Conservation (phyloP, 2,888 invertebrate species). For the Cataglyphis rosenhaueri region DNA sequence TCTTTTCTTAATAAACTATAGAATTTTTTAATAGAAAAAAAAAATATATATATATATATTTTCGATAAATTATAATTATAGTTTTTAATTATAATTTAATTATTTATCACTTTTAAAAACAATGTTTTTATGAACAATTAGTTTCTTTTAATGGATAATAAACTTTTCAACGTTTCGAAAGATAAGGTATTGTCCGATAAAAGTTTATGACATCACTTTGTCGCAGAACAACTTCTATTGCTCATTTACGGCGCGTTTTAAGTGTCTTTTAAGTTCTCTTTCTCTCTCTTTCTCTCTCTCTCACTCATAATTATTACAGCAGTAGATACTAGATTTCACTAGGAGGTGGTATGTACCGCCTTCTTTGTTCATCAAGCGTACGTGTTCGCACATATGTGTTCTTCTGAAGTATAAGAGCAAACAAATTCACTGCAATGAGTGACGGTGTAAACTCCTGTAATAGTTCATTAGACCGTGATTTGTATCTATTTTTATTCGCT, state of each 20-base stretch:
- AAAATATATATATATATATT: neutral
- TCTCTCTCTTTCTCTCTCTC: neutral
- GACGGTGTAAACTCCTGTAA: conserved; percentile 21
- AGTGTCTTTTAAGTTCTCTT: no score
- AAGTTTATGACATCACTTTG: neutral
- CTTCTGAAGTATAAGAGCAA: neutral
- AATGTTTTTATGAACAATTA: neutral
- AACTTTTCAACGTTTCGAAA: neutral
- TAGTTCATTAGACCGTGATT: conserved; percentile 36
- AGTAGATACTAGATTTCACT: conserved; percentile 6
- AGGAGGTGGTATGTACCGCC: neutral
- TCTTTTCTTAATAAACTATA: neutral
- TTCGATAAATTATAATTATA: no score
- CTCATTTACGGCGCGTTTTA: conserved; percentile 12
- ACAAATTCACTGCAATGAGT: neutral
- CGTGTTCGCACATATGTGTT: conserved; percentile 23
- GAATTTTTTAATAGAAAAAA: neutral
- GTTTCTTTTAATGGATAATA: neutral
- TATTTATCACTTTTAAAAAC: neutral
- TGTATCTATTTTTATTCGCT: conserved; percentile 41
- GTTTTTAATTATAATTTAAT: neutral
- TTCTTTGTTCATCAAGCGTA: conserved; percentile 37
- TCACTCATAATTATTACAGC: neutral
- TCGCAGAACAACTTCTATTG: conserved; percentile 18
- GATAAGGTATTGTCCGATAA: neutral